Evolutionary conservation across 2,797 vertebrate species (phyloP), one percentile per base, ranked within the genome.

Genomic region (Xenentodon cancila): DNA sequence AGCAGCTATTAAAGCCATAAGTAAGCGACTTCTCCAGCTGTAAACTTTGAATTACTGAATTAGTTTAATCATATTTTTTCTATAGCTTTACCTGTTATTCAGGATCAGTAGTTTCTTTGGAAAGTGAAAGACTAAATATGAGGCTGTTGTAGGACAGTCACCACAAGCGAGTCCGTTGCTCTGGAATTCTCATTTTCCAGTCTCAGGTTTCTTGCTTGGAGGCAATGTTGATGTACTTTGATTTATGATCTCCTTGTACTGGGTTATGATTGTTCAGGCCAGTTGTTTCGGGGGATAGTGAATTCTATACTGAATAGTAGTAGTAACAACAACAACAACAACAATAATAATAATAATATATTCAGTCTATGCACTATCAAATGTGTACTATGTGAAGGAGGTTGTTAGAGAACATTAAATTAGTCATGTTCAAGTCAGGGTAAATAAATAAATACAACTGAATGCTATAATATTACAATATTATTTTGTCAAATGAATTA

Each of bases 131-230:
- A 53, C 58, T n/a, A 53, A 17, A 6, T 32, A 27, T 15, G 42
- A 47, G 7, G n/a, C 59, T 53, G 53, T 52, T 64, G 50, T 0
- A 2, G 19, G n/a, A 19, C 6, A 53, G 25, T 8, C 22, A 52
- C 25, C 69, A 49, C 44, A 56, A 48, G 25, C 48, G 48, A 61
- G 32, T 25, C 21, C 58, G 25, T 27, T 62, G 17, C 37, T 64
- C 49, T 64, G 64, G 46, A 68, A 67, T 54, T 56, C 5, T 12
- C 18, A 64, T 79, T 88, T 83, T 77, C 73, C 63, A 61, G 30
- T 49, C 58, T 71, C 59, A 55, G 42, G 59, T 79, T 69, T 73
- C 53, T 42, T 64, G 25, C 32, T 63, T 60, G 40, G 42, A 69
- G 52, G 40, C 22, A 44, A 37, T 53, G 15, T 22, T 50, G 4